phyloP scores from a whole-genome alignment of 2,113 vertebrate species.

The Psilopogon haemacephalus region DNA sequence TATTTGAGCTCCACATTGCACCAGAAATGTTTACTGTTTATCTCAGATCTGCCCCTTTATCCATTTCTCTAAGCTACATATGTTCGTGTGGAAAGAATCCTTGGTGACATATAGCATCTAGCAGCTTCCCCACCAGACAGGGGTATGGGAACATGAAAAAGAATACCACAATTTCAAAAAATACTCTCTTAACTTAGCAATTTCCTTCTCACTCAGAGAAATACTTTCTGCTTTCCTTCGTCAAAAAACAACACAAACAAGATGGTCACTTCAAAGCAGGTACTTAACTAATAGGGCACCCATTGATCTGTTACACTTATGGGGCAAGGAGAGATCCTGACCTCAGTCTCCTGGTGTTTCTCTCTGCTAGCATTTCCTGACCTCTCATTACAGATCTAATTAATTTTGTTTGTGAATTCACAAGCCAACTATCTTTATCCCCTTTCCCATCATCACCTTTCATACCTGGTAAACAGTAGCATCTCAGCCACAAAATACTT shows the following conservation, averaged over 20 bases:
- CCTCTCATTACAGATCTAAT: slow-evolving; percentile 43
- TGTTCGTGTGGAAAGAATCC: background rate
- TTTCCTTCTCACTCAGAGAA: background rate
- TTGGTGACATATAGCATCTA: background rate
- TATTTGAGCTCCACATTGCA: background rate
- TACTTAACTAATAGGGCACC: background rate
- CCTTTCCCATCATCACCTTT: background rate
- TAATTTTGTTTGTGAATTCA: slow-evolving; percentile 39
- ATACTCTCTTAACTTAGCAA: background rate
- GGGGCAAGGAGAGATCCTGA: background rate
- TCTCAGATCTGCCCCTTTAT: background rate
- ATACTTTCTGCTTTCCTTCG: background rate
- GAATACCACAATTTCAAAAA: background rate
- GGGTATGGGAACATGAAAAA: background rate
- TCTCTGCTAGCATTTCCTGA: background rate
- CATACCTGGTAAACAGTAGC: slow-evolving; percentile 36
- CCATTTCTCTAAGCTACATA: background rate
- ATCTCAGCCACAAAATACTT: slow-evolving; percentile 55
- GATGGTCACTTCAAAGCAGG: background rate
- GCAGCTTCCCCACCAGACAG: background rate
- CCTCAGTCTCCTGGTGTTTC: background rate
- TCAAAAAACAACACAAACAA: background rate
- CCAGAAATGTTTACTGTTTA: background rate
- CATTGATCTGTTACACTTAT: background rate
- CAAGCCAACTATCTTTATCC: background rate